A percentile compares a stretch with the other conserved stretches of the same genome.
Evolutionary conservation across 2,888 invertebrate genomes (phyloP).

Genomic region (Pristionchus japonicus): DNA sequence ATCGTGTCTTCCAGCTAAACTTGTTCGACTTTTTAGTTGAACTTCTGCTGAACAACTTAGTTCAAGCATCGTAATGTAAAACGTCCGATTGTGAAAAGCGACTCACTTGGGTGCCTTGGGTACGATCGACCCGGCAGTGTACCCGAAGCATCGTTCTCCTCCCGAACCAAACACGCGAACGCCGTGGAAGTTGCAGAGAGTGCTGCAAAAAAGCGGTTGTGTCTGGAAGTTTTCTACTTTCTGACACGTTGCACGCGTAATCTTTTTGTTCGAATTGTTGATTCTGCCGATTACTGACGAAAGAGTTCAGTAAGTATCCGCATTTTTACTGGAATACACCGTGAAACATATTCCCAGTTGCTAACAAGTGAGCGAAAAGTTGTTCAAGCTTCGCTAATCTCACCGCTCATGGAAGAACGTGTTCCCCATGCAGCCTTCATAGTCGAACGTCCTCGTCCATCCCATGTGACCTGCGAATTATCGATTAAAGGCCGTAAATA

Average conservation of each 20-base stretch:
- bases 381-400: neutral
- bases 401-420: slow-evolving; percentile 6
- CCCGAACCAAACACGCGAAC: neutral
- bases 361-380: too few species aligned
- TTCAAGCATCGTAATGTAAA: neutral
- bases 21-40: too few species aligned
- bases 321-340: too few species aligned
- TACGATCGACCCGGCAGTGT: neutral
- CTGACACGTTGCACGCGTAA: too few species aligned
- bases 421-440: neutral
- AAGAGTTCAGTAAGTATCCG: too few species aligned
- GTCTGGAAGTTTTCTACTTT: too few species aligned
- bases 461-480: neutral
- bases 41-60: too few species aligned
- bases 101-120: neutral
- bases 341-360: neutral
- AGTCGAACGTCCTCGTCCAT: slow-evolving; percentile 20
- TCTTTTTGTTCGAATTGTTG: too few species aligned
- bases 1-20: too few species aligned
- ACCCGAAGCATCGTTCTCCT: neutral
- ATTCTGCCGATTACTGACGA: too few species aligned
- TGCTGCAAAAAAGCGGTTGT: neutral
- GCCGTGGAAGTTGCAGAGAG: slow-evolving; percentile 3
- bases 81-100: neutral
- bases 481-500: too few species aligned